These are phyloP conservation scores for Thecophora atra DNA, from an alignment of 2,888 invertebrate species.

Conservation along the genomic window DNA sequence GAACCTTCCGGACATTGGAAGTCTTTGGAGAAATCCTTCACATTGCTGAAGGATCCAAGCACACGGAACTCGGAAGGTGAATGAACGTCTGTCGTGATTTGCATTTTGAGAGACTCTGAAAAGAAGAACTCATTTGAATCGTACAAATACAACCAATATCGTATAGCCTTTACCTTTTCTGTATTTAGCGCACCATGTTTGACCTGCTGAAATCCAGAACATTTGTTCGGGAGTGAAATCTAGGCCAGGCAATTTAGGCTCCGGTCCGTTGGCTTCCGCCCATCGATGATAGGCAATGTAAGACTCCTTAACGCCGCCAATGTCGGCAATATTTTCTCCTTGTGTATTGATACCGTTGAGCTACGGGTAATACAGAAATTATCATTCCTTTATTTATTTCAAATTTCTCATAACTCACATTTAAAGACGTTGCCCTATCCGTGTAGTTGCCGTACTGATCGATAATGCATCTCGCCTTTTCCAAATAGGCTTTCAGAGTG, in stretches of 20 bases:
- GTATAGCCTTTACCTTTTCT: not conserved
- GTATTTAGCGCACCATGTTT: conserved; percentile 45
- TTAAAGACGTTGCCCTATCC: conserved; percentile 67
- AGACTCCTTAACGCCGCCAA: conserved; percentile 91
- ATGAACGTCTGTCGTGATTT: conserved; percentile 84
- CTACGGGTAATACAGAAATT: conserved; percentile 65
- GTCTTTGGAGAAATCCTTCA: conserved; percentile 87
- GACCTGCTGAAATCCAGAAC: conserved; percentile 72
- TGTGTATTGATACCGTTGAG: conserved; percentile 91
- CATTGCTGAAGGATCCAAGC: conserved; percentile 91
- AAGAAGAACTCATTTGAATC: conserved; percentile 81
- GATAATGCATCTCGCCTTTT: conserved; percentile 89
- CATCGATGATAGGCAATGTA: conserved; percentile 85
- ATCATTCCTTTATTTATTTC: not conserved
- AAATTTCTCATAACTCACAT: not conserved
- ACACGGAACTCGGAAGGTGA: conserved; percentile 85
- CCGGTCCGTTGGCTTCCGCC: conserved; percentile 74
- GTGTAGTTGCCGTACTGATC: conserved; percentile 93
- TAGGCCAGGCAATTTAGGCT: conserved; percentile 77
- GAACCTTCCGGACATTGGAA: conserved; percentile 87
- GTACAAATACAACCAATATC: conserved; percentile 57
- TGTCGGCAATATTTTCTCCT: conserved; percentile 95
- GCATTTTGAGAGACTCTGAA: conserved; percentile 81
- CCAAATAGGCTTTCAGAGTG: conserved; percentile 84
- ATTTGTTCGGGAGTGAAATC: conserved; percentile 75